phyloP scores from a whole-genome alignment of 1,140 invertebrate species.

The Sminthurinus signatus region DNA sequence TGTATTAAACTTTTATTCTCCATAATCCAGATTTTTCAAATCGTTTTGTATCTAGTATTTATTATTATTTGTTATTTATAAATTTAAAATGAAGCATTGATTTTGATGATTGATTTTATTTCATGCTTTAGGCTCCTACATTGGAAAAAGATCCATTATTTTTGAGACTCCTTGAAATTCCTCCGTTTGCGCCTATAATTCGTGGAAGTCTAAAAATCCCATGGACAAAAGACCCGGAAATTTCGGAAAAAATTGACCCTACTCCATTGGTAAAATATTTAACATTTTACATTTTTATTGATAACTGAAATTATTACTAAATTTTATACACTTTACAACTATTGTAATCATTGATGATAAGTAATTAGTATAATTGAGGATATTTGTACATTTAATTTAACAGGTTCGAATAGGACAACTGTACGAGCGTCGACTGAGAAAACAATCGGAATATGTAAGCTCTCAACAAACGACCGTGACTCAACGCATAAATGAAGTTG shows the following conservation, averaged over 20 bases:
- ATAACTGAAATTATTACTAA: too few relatives aligned
- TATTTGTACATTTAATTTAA: too few relatives aligned
- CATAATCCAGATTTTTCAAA: too few relatives aligned
- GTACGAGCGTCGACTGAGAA: slow-evolving; percentile 67
- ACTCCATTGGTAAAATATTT: slow-evolving; percentile 53
- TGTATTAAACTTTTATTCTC: too few relatives aligned
- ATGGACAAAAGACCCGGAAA: slow-evolving; percentile 75
- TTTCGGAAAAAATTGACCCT: slow-evolving; percentile 71
- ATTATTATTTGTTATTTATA: too few relatives aligned
- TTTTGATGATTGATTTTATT: too few relatives aligned
- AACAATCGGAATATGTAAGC: slow-evolving; percentile 63
- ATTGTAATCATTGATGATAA: too few relatives aligned
- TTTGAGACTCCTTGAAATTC: slow-evolving; percentile 68
- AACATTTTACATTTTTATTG: too few relatives aligned
- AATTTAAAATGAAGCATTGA: too few relatives aligned
- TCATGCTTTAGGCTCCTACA: slow-evolving; percentile 52
- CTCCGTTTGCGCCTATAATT: slow-evolving; percentile 89
- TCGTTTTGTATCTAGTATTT: too few relatives aligned
- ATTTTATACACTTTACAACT: too few relatives aligned
- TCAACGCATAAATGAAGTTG: slow-evolving; percentile 66
- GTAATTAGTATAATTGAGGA: too few relatives aligned
- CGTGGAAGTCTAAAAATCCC: slow-evolving; percentile 77
- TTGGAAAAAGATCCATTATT: slow-evolving; percentile 74
- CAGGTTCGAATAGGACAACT: slow-evolving; percentile 58
- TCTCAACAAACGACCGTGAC: slow-evolving; percentile 65